Evolutionary conservation across 2,113 vertebrate species (phyloP), one percentile per base, ranked within the genome.

Genomic region (Catharus fuscescens): DNA sequence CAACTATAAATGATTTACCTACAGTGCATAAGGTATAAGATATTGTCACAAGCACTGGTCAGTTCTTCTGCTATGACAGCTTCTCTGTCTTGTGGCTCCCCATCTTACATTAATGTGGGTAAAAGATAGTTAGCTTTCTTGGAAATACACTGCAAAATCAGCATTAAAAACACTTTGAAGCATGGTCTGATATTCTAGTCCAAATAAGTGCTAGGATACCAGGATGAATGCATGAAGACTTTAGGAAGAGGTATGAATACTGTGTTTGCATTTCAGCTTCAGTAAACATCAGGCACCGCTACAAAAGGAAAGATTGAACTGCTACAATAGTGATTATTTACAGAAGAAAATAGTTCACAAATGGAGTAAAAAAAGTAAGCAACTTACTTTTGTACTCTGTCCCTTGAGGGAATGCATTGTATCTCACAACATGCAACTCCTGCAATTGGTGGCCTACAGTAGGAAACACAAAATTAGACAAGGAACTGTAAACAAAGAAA

Each of bases 1-100:
- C 77, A 95, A 80, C 93, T 92, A 90, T 77, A 72, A 90, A 91
- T 93, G 76, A 95, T 97, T 95, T 95, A 85, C 93, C 62, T 91
- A 84, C 42, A 71, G 38, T 80, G 62, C 90, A 85, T 92, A 82
- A 86, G n/a, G 42, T 78, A 89, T 74, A 89, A 80, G 48, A 70
- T 65, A 86, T 2, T 77, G 44, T 85, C 56, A 84, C 62, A 80
- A 2, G 8, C 23, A 32, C 23, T 71, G 66, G 54, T 92, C 62
- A 72, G 28, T 31, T 86, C 70, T 92, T 74, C 52, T 83, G 29
- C 59, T 91, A 10, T 34, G 40, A 45, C 60, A 94, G 67, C 53
- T 84, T 59, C 74, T 89, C 59, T 90, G 40, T 36, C 54, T 95
- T 69, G 57, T 80, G 47, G 21, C 26, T 90, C 61, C 28, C 17